phyloP scores from a whole-genome alignment of 2,888 invertebrate species.

The Petrophora chlorosata region DNA sequence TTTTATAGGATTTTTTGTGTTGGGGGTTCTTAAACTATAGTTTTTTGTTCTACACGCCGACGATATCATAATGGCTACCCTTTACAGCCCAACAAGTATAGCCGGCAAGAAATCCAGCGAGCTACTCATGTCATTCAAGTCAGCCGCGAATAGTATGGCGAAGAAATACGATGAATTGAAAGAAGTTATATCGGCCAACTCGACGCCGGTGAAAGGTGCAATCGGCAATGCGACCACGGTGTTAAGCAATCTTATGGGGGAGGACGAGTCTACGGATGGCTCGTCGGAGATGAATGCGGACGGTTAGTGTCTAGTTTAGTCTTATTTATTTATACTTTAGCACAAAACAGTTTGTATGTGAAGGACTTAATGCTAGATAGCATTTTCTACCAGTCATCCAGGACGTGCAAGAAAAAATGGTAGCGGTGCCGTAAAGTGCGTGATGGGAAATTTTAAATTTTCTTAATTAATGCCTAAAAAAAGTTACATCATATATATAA shows the following conservation, averaged over 20 bases:
- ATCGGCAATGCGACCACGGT: constrained; percentile 76
- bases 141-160: constrained; percentile 92
- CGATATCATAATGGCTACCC: too few relatives aligned
- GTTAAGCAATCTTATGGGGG: constrained; percentile 65
- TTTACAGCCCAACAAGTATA: constrained; percentile 89
- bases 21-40: too few relatives aligned
- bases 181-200: constrained; percentile 93
- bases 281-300: constrained; percentile 78
- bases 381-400: too few relatives aligned
- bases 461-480: background rate
- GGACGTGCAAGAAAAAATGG: too few relatives aligned
- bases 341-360: too few relatives aligned
- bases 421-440: too few relatives aligned
- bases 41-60: too few relatives aligned
- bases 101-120: constrained; percentile 95
- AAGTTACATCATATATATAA: background rate
- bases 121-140: constrained; percentile 92
- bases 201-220: constrained; percentile 91
- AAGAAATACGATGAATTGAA: constrained; percentile 96
- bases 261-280: constrained; percentile 74
- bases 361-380: too few relatives aligned
- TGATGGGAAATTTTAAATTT: background rate
- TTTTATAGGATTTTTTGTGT: too few relatives aligned
- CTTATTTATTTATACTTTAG: too few relatives aligned
- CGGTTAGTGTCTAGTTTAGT: too few relatives aligned